These are phyloP conservation scores for Aricia artaxerxes DNA, from an alignment of 2,888 invertebrate species.

Conservation along the genomic window DNA sequence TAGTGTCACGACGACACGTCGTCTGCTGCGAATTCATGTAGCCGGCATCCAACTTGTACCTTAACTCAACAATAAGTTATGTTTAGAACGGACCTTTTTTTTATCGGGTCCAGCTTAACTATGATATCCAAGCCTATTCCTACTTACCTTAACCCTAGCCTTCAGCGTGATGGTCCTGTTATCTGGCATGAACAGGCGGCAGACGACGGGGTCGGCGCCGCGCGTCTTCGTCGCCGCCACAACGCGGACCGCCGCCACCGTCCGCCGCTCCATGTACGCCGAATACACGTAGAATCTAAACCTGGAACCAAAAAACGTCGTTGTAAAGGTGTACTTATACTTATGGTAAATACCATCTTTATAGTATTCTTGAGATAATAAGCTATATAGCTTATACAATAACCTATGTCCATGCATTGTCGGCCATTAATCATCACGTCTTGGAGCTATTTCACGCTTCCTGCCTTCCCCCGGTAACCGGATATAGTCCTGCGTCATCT, in stretches of 20 bases:
- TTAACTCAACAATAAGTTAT: neutral
- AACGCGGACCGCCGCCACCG: slow-evolving; percentile 85
- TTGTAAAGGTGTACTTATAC: too few species aligned
- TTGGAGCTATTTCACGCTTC: slow-evolving; percentile 40
- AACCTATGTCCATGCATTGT: slow-evolving; percentile 31
- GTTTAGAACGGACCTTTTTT: too few species aligned
- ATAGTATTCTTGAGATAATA: too few species aligned
- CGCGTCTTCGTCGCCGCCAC: slow-evolving; percentile 94
- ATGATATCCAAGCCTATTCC: too few species aligned
- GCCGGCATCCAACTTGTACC: neutral
- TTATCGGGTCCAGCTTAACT: too few species aligned
- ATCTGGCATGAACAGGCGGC: slow-evolving; percentile 87
- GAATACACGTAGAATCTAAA: slow-evolving; percentile 96
- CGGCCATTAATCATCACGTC: slow-evolving; percentile 45
- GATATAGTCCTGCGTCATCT: slow-evolving; percentile 23
- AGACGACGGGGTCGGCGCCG: slow-evolving; percentile 89
- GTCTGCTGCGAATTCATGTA: too few species aligned
- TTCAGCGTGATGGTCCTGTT: slow-evolving; percentile 84
- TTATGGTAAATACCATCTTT: too few species aligned
- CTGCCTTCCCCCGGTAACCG: slow-evolving; percentile 10
- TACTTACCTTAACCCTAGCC: slow-evolving; percentile 84
- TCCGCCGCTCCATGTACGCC: slow-evolving; percentile 91
- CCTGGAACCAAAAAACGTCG: slow-evolving; percentile 60
- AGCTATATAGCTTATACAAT: too few species aligned
- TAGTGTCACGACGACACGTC: too few species aligned